These are phyloP conservation scores for Pardosa pseudoannulata DNA, from an alignment of 2,888 invertebrate genomes.

Conservation along the genomic window DNA sequence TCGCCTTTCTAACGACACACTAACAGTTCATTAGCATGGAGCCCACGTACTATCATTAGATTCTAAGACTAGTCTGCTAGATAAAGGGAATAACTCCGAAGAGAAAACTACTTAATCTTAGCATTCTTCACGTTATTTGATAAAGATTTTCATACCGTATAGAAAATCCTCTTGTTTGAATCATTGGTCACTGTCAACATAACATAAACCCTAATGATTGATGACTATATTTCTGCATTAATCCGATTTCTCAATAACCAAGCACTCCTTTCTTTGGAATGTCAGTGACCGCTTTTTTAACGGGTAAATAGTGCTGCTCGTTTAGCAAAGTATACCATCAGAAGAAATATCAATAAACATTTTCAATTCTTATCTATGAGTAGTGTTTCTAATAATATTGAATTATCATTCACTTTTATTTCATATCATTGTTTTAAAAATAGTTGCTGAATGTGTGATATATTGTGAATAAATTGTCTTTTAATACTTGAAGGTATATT, in stretches of 20 bases:
- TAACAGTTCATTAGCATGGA: constrained; percentile 62
- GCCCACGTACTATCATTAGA: constrained; percentile 56
- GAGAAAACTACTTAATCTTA: constrained; percentile 39
- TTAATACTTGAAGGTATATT: too few relatives aligned
- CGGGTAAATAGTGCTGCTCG: too few relatives aligned
- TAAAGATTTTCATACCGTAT: constrained; percentile 39
- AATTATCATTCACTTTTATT: too few relatives aligned
- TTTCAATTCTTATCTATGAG: too few relatives aligned
- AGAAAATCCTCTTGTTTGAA: constrained; percentile 38
- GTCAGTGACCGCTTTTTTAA: not conserved
- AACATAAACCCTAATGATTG: constrained; percentile 2
- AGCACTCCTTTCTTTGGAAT: not conserved
- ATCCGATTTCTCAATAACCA: not conserved
- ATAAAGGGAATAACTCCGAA: constrained; percentile 34
- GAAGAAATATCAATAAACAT: too few relatives aligned
- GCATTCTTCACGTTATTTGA: constrained; percentile 47
- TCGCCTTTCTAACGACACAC: constrained; percentile 53
- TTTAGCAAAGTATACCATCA: too few relatives aligned
- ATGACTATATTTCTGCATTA: constrained; percentile 1
- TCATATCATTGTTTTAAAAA: too few relatives aligned
- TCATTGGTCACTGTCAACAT: not conserved
- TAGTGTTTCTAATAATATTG: too few relatives aligned
- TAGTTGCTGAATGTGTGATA: too few relatives aligned
- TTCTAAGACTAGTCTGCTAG: constrained; percentile 44
- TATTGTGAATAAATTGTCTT: too few relatives aligned